Conservation (phyloP, 2,797 vertebrate species). For the Tamandua tetradactyla region DNA sequence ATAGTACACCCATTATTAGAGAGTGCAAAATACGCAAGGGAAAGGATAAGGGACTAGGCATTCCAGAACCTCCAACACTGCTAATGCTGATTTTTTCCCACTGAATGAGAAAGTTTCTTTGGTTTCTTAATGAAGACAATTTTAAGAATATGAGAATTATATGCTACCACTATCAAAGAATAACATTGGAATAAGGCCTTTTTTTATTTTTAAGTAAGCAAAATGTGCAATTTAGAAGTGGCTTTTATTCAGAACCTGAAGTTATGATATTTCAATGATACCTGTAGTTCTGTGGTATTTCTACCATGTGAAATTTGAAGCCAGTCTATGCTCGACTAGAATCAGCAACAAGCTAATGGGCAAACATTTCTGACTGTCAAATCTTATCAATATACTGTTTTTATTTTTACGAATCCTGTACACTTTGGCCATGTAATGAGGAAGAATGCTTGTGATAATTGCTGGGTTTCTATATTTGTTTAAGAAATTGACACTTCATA, state of each 20-base stretch:
- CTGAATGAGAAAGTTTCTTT: background rate
- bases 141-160: slow-evolving; percentile 1
- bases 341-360: slow-evolving; percentile 10
- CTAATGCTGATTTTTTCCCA: background rate
- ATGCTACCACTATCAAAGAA: background rate
- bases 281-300: background rate
- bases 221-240: slow-evolving; percentile 38
- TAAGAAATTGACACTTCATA: slow-evolving; percentile 44
- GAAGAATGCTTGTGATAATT: background rate
- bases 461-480: slow-evolving; percentile 11
- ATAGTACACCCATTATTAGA: no score
- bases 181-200: background rate
- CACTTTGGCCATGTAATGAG: background rate
- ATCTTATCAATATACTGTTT: slow-evolving; percentile 12
- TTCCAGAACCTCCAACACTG: background rate
- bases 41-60: background rate
- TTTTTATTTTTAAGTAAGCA: background rate
- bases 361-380: background rate
- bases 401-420: slow-evolving; percentile 3
- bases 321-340: background rate
- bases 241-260: background rate
- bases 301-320: background rate
- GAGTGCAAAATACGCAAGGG: no score
- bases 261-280: slow-evolving; percentile 10
- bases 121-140: slow-evolving; percentile 18